Evolutionary conservation across 2,113 vertebrate species (phyloP), one percentile per base, ranked within the genome.

Genomic region (Acanthochromis polyacanthus): DNA sequence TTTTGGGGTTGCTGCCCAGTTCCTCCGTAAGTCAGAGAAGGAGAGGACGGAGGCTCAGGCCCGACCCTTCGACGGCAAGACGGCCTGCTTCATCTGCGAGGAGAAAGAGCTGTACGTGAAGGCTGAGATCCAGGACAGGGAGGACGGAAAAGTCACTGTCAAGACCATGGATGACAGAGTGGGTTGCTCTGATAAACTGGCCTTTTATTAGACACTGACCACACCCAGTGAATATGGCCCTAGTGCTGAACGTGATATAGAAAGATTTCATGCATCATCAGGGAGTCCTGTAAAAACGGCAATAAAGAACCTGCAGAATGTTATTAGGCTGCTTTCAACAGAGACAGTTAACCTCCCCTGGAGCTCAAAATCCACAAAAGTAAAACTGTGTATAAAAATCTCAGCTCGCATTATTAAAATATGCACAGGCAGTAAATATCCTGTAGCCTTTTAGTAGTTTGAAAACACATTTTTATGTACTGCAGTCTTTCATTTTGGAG

Each of bases 141-240:
- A 1, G 15, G 91, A 89, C 0, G 92, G 89, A 60, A 95, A 92
- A 51, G 92, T 95, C 70, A 95, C 91, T 0, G 94, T 95, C 74
- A 96, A 96, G 69, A 96, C 95, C 0, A 79, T 89, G n/a, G 94
- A 96, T 19, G 91, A 91, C 81, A 91, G 93, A 88, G 95, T 96
- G 86, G 89, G 94, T 89, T 58, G 38, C 46, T 72, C 40, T 50
- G 65, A 62, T 75, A 30, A 66, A 56, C 4, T 58, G 25, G 32
- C 32, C 23, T 68, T 57, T 62, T 62, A 40, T 61, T 64, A 57
- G 59, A 69, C 53, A 38, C 25, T 60, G 32, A 45, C 36, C 22
- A 45, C 58, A 57, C 22, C 17, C 59, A 9, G 56, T 22, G 67
- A 0, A 3, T 50, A 43, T 1, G 10, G 30, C 30, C 5, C 30